Evolutionary conservation across 37 sponge, comb jelly and placozoan species (phyloP).

Genomic region (Spongia lamella): DNA sequence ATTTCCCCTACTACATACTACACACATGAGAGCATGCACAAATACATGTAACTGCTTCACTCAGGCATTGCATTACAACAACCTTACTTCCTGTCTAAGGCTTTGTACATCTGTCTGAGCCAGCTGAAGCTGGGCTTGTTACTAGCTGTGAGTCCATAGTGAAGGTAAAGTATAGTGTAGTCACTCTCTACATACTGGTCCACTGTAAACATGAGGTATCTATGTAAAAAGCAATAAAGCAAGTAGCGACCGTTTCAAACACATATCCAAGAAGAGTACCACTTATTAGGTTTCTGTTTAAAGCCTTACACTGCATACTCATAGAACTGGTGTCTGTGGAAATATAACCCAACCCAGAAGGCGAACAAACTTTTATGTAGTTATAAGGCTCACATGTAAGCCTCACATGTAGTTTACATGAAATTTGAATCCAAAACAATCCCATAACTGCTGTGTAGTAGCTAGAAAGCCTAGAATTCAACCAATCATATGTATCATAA

Average conservation of each 20-base stretch:
- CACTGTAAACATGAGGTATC: slow-evolving; percentile 64
- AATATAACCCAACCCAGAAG: too few species aligned
- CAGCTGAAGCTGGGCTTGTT: slow-evolving; percentile 69
- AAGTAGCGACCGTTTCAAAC: background rate
- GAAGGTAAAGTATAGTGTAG: slow-evolving; percentile 90
- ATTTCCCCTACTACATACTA: background rate
- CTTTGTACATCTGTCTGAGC: slow-evolving; percentile 61
- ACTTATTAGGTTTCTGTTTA: too few species aligned
- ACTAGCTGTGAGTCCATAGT: slow-evolving; percentile 65
- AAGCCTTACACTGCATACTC: too few species aligned
- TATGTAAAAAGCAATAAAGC: slow-evolving; percentile 17
- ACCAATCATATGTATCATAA: too few species aligned
- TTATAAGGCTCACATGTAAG: too few species aligned
- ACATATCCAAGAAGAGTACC: background rate
- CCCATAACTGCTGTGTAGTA: too few species aligned
- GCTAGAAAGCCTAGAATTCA: too few species aligned
- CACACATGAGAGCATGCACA: too few species aligned
- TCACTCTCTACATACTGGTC: slow-evolving; percentile 88
- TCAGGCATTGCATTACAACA: background rate
- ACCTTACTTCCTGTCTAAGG: slow-evolving; percentile 84
- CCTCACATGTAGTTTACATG: too few species aligned
- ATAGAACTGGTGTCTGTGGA: background rate
- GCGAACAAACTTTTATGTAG: too few species aligned
- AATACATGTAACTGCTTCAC: too few species aligned
- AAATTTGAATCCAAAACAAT: too few species aligned